These are phyloP conservation scores for Cyclargus thomasi DNA, from an alignment of 1,140 invertebrate genomes.

Conservation along the genomic window DNA sequence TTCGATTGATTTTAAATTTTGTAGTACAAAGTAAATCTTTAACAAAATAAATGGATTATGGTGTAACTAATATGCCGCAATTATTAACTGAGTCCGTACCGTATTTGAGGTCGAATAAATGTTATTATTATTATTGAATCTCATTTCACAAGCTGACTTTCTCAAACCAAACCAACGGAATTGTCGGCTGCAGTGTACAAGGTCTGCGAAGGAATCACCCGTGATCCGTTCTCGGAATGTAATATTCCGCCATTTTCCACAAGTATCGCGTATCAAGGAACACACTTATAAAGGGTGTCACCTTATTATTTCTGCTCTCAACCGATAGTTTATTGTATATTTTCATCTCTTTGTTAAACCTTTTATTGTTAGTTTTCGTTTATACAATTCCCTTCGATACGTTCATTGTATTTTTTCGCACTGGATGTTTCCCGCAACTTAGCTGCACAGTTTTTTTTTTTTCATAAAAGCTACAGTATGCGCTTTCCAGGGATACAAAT, in stretches of 20 bases:
- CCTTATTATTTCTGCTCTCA: neutral
- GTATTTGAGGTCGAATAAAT: too few species aligned
- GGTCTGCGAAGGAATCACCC: neutral
- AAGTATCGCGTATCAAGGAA: conserved; percentile 15
- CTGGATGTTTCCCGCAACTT: too few species aligned
- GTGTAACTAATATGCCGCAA: too few species aligned
- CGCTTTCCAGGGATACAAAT: too few species aligned
- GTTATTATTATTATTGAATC: too few species aligned
- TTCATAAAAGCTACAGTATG: too few species aligned
- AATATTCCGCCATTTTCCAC: conserved; percentile 6
- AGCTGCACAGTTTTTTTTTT: too few species aligned
- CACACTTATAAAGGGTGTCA: neutral
- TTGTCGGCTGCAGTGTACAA: neutral
- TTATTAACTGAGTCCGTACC: too few species aligned
- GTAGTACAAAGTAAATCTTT: too few species aligned
- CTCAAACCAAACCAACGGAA: neutral
- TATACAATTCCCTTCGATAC: neutral
- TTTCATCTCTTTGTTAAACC: neutral
- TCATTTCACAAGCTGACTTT: too few species aligned
- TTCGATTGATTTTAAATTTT: too few species aligned
- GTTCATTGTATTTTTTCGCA: neutral
- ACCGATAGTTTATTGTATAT: conserved; percentile 1
- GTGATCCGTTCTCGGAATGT: neutral
- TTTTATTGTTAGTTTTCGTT: neutral
- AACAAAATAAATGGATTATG: too few species aligned